These are phyloP conservation scores for Conus canariensis DNA, from an alignment of 2,888 invertebrate genomes.

Conservation along the genomic window DNA sequence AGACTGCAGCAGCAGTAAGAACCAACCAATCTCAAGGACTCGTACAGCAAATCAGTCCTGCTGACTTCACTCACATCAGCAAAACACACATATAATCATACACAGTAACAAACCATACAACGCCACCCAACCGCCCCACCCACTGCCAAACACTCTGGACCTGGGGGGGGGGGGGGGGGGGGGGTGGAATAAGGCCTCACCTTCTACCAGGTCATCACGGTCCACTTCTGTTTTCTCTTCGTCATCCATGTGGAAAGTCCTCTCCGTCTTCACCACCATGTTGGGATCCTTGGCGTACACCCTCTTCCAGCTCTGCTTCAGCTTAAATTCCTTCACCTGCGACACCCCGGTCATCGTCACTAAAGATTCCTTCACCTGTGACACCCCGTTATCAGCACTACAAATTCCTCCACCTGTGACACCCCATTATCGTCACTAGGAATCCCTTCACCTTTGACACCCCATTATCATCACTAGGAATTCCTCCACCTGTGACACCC, in stretches of 20 bases:
- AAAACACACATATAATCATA: neutral
- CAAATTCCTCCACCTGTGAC: no score
- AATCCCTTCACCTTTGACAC: no score
- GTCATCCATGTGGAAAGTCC: conserved; percentile 77
- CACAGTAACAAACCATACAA: neutral
- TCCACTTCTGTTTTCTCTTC: conserved; percentile 81
- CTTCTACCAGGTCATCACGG: conserved; percentile 81
- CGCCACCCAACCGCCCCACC: no score
- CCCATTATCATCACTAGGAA: no score
- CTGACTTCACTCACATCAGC: neutral
- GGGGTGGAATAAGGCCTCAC: conserved; percentile 72
- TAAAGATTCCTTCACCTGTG: no score
- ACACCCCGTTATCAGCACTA: no score
- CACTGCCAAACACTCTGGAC: no score
- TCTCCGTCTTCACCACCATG: conserved; percentile 70
- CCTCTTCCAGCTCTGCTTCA: conserved; percentile 78
- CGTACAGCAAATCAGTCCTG: no score
- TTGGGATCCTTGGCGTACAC: conserved; percentile 77
- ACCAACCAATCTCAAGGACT: no score
- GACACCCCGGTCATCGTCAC: neutral
- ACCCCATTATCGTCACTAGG: no score
- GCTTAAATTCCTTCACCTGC: conserved; percentile 77
- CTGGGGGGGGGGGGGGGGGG: no score
- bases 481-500: no score
- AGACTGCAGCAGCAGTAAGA: neutral